Base-by-base conservation (phyloP, 2,888 invertebrate species). In the Emmelina monodactyla region DNA sequence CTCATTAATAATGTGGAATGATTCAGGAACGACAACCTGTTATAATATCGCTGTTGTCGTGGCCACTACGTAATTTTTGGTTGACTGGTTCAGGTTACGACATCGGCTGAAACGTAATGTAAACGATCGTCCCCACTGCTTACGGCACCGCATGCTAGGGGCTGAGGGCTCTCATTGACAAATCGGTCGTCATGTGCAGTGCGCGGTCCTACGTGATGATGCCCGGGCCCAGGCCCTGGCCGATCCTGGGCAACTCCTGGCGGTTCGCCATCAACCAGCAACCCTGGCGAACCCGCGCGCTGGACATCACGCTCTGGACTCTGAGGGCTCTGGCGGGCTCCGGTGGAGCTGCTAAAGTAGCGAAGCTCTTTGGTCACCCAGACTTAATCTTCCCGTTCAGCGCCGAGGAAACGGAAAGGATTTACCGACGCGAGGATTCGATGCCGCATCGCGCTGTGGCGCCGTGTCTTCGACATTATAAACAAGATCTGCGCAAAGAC, bases 201-300 rank as follows among this genome's bases (percentile, higher is more conserved):
- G 69, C 69, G 56, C 73, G 78, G 55, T 62, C 67, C 48, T 91
- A 89, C 61, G 63, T 80, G 33, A 82, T 83, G 39, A 86, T 91
- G 56, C 91, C 91, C 2, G 91, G 91, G 13, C 91, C 91, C 12
- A 85, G 76, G 65, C 86, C 86, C 33, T 62, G 89, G 55, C 91
- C 91, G 1, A 37, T 91, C 31, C 70, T 91, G 33, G 91, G 91
- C 36, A 91, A 91, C 61, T 86, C 89, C 2, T 91, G 91, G 91
- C 81, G 91, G 45, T 91, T 91, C 62, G 87, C 90, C 33, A 84
- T 79, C 39, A 72, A 75, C 9, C 60, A 58, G 42, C 67, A 69
- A 38, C 78, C 73, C 1, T 79, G 79, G 79, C 53, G 54, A 31
- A 76, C 78, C 2, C 58, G 85, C 72, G 86, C 83, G 54, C 68